Evolutionary conservation across 2,888 invertebrate genomes (phyloP), one percentile per base, ranked within the genome.

Genomic region (Rhabditophanes sp.): DNA sequence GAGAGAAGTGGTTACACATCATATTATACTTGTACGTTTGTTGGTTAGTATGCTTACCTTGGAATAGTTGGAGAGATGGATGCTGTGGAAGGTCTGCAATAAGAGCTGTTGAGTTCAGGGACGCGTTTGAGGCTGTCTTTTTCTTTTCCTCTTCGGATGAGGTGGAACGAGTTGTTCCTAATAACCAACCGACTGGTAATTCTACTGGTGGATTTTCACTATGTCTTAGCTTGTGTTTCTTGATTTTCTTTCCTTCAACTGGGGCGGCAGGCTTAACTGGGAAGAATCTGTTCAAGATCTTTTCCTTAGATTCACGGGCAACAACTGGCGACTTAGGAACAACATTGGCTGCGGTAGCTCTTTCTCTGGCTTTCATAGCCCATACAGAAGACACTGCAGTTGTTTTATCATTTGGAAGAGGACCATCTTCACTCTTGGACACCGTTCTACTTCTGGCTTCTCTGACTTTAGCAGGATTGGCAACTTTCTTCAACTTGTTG

Each of bases 111-210:
- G 22, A 9, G 22, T 22, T n/a, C 9, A n/a, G 9, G 9, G 9
- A 22, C 22, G n/a, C n/a, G 22, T 9, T n/a, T 9, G 9, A 22
- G 9, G n/a, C 22, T 22, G 22, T 22, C 9, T n/a, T 9, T 9
- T n/a, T n/a, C 9, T 9, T 22, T 9, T n/a, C n/a, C n/a, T n/a
- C n/a, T n/a, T n/a, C n/a, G n/a, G n/a, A 3, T 9, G 34, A 25
- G 3, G 64, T 56, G 4, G 36, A 44, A 7, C 51, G 37, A 14
- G 45, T 37, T n/a, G n/a, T n/a, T 25, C 63, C 93, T 77, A 93
- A 81, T 51, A 96, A 79, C 93, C 93, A 96, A 12, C 93, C 93
- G 23, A 93, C 82, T 65, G 88, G 85, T 60, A 82, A 79, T 67
- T 88, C 88, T 41, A 70, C 56, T 0, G 87, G 87, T 27, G 41